Percentiles rank a stretch among this genome's conserved stretches.
phyloP scores from a whole-genome alignment of 2,888 invertebrate genomes.

The Taenaris catops region DNA sequence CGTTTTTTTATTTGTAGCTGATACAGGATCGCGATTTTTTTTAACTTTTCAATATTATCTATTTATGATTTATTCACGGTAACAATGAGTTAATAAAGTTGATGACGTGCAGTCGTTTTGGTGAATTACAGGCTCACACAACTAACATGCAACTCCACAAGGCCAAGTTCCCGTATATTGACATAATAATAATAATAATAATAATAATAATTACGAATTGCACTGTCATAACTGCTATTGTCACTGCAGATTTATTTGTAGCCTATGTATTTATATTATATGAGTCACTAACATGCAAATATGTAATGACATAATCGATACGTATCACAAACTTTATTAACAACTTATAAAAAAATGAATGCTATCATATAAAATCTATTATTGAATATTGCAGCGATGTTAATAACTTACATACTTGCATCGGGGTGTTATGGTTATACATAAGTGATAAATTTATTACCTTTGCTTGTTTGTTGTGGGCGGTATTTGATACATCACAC shows the following conservation, averaged over 20 bases:
- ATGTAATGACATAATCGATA: slow-evolving; percentile 69
- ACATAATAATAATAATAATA: too few species aligned
- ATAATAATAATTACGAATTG: slow-evolving; percentile 69
- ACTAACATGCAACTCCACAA: slow-evolving; percentile 80
- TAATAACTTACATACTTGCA: slow-evolving; percentile 77
- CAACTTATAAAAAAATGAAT: slow-evolving; percentile 61
- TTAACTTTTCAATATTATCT: neutral
- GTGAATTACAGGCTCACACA: slow-evolving; percentile 71
- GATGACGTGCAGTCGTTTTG: slow-evolving; percentile 72
- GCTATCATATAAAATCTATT: slow-evolving; percentile 55
- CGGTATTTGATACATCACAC: slow-evolving; percentile 48
- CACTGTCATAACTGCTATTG: slow-evolving; percentile 77
- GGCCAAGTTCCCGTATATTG: slow-evolving; percentile 77
- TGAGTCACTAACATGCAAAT: slow-evolving; percentile 80
- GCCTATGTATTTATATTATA: slow-evolving; percentile 79
- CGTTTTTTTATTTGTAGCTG: slow-evolving; percentile 62
- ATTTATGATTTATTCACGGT: neutral
- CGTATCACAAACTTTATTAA: slow-evolving; percentile 67
- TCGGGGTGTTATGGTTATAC: slow-evolving; percentile 78
- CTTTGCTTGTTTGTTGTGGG: slow-evolving; percentile 69
- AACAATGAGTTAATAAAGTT: slow-evolving; percentile 64
- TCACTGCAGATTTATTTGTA: slow-evolving; percentile 75
- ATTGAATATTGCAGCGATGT: slow-evolving; percentile 53
- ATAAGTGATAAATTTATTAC: slow-evolving; percentile 70
- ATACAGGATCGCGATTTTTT: slow-evolving; percentile 42